Conservation (phyloP, 1,140 invertebrate genomes). For the Pectinophora gossypiella region DNA sequence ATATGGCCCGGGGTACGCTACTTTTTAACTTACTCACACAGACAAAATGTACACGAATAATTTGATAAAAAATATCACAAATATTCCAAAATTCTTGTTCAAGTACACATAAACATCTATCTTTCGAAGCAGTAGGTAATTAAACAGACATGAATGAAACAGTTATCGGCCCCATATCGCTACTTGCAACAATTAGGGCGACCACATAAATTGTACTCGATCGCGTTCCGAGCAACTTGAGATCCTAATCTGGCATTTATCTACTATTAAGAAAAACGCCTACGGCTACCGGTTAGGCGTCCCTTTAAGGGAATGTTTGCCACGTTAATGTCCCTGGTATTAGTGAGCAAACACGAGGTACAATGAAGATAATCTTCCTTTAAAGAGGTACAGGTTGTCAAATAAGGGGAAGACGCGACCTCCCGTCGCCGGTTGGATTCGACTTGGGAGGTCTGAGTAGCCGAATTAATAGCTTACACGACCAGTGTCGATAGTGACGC, state of each 20-base stretch:
- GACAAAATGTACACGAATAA: no score
- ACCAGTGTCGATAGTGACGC: slow-evolving; percentile 26
- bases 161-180: no score
- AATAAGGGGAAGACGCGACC: slow-evolving; percentile 27
- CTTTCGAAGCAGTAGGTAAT: no score
- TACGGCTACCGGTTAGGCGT: slow-evolving; percentile 12
- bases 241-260: slow-evolving; percentile 32
- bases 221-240: slow-evolving; percentile 8
- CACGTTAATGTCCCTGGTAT: slow-evolving; percentile 14
- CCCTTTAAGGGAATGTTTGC: slow-evolving; percentile 13
- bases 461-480: slow-evolving; percentile 41
- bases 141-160: no score
- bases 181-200: no score
- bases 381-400: slow-evolving; percentile 25
- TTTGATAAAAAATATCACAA: no score
- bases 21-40: no score
- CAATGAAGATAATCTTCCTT: slow-evolving; percentile 31
- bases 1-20: no score
- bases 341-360: slow-evolving; percentile 19
- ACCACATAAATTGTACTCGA: background rate
- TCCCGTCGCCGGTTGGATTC: slow-evolving; percentile 18
- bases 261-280: slow-evolving; percentile 22
- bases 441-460: slow-evolving; percentile 40
- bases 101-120: no score
- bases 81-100: no score